These are phyloP conservation scores for Aethina tumida DNA, from an alignment of 1,140 invertebrate species.

Conservation along the genomic window DNA sequence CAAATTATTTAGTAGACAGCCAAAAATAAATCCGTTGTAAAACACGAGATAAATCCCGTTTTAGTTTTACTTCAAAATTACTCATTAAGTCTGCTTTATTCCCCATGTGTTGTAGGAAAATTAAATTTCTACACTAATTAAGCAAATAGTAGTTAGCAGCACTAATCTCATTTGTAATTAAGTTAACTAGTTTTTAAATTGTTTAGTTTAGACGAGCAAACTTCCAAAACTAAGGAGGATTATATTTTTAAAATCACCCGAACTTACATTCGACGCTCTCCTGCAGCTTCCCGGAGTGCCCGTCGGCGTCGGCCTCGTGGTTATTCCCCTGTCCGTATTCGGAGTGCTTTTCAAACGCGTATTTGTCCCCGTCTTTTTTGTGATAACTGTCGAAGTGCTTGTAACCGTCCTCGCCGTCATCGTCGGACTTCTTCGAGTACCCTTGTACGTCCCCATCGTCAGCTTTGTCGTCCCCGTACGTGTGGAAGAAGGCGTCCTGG, in stretches of 20 bases:
- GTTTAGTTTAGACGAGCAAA: no score
- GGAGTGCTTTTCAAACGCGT: slow-evolving; percentile 55
- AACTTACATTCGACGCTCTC: slow-evolving; percentile 11
- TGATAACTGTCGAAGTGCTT: slow-evolving; percentile 60
- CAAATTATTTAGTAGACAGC: no score
- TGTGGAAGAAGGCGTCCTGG: slow-evolving; percentile 27
- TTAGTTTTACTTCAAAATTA: no score
- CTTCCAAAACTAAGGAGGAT: neutral
- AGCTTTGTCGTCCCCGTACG: slow-evolving; percentile 23
- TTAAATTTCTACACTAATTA: no score
- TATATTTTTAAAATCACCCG: neutral
- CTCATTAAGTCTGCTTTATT: no score
- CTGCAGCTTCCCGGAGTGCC: slow-evolving; percentile 13
- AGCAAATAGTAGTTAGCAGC: no score
- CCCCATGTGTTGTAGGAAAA: no score
- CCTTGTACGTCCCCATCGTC: slow-evolving; percentile 50
- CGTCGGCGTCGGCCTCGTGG: slow-evolving; percentile 23
- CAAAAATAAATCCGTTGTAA: no score
- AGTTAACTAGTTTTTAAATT: no score
- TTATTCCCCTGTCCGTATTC: slow-evolving; percentile 45
- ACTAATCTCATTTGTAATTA: no score
- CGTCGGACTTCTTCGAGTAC: slow-evolving; percentile 49
- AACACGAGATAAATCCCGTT: no score
- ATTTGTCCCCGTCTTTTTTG: slow-evolving; percentile 59
- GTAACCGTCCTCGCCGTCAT: slow-evolving; percentile 57